These are phyloP conservation scores for Pangasianodon hypophthalmus DNA, from an alignment of 2,113 vertebrate genomes.

Conservation along the genomic window DNA sequence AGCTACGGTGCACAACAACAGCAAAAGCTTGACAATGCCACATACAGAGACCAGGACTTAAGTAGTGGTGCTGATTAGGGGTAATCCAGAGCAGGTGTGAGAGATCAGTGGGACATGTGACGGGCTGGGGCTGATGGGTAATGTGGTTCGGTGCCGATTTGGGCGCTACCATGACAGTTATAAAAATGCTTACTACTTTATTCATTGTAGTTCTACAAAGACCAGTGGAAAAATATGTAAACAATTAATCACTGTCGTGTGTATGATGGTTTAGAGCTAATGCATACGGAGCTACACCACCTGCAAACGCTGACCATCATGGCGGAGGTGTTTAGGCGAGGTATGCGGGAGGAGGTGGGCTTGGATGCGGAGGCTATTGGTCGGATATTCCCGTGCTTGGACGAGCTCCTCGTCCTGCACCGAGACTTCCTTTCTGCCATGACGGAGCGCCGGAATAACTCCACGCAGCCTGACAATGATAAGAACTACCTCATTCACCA, in stretches of 20 bases:
- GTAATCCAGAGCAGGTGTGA: too few species aligned
- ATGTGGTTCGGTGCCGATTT: too few species aligned
- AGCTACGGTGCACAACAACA: too few species aligned
- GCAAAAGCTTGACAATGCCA: too few species aligned
- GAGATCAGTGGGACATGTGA: too few species aligned
- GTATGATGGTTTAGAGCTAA: conserved; percentile 80
- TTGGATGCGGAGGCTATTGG: conserved; percentile 84
- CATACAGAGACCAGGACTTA: too few species aligned
- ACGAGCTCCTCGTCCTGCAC: conserved; percentile 86
- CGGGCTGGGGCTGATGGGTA: too few species aligned
- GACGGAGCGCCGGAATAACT: conserved; percentile 84
- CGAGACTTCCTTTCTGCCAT: conserved; percentile 81
- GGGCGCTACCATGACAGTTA: too few species aligned
- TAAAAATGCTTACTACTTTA: background rate
- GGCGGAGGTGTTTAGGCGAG: conserved; percentile 92
- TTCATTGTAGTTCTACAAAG: background rate
- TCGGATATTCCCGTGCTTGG: conserved; percentile 91
- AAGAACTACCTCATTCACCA: conserved; percentile 87
- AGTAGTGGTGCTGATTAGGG: too few species aligned
- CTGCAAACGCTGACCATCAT: conserved; percentile 92
- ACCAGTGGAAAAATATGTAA: background rate
- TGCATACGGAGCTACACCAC: conserved; percentile 97
- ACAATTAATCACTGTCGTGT: background rate
- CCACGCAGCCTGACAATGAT: conserved; percentile 70
- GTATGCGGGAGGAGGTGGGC: conserved; percentile 91